phyloP scores from a whole-genome alignment of 2,113 vertebrate species.

The Macrotus californicus region DNA sequence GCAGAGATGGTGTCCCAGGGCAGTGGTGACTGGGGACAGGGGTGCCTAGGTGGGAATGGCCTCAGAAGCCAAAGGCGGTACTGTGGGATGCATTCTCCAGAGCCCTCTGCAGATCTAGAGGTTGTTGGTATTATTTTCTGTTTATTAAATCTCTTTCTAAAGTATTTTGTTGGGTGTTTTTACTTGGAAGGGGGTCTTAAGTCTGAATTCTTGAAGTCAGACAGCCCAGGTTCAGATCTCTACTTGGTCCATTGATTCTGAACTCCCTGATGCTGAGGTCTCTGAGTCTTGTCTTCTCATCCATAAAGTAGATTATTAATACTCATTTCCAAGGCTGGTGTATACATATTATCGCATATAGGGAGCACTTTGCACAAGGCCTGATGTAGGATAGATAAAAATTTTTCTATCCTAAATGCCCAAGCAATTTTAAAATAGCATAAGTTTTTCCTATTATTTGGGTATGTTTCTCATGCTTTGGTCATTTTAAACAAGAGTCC shows the following conservation, averaged over 20 bases:
- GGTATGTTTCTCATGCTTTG: background rate
- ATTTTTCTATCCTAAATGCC: background rate
- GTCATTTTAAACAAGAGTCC: background rate
- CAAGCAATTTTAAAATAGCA: background rate
- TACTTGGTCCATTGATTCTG: background rate
- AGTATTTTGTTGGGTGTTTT: background rate
- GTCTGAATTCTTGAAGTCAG: background rate
- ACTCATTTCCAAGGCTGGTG: background rate
- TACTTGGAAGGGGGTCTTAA: background rate
- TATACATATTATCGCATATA: background rate
- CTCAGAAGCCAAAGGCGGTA: rapidly evolving
- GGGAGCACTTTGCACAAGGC: background rate
- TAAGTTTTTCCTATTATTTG: background rate
- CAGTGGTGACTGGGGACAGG: rapidly evolving
- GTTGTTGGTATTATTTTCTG: background rate
- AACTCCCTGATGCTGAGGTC: background rate
- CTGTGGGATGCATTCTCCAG: background rate
- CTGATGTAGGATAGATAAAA: background rate
- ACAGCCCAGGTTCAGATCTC: background rate
- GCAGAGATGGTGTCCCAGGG: too few species aligned
- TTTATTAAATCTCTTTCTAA: background rate
- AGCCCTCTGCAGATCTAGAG: background rate
- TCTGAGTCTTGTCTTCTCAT: background rate
- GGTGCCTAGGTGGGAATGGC: rapidly evolving
- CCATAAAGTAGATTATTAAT: background rate